A percentile compares a stretch with the other conserved stretches of the same genome.
These are phyloP conservation scores for Drosophila asahinai DNA, from an alignment of 1,140 invertebrate genomes.

Conservation along the genomic window DNA sequence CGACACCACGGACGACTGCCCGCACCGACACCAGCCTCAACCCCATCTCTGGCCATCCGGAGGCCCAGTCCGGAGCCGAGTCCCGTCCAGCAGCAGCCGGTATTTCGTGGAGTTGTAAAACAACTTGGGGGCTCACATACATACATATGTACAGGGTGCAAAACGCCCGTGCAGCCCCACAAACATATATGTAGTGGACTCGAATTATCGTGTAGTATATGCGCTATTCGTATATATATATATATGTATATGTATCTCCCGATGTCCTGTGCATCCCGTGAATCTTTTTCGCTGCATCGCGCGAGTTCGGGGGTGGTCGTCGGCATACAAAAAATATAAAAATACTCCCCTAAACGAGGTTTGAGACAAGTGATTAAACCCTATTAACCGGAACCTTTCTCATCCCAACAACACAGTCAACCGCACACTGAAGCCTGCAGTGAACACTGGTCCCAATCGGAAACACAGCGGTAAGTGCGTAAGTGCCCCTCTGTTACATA, in stretches of 20 bases:
- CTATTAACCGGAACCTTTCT: conserved; percentile 25
- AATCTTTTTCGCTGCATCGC: conserved; percentile 44
- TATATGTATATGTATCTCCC: conserved; percentile 33
- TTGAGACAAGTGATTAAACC: conserved; percentile 23
- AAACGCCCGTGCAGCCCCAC: conserved; percentile 24
- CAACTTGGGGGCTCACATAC: conserved; percentile 20
- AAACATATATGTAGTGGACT: conserved; percentile 13
- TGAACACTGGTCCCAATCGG: conserved; percentile 15
- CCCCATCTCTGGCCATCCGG: conserved; percentile 17
- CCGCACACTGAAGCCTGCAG: conserved; percentile 14
- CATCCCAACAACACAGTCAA: conserved; percentile 22
- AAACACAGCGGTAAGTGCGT: conserved; percentile 21
- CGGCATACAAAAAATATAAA: conserved; percentile 13
- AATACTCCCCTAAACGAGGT: conserved; percentile 13
- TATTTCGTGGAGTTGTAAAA: conserved; percentile 54
- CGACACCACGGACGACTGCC: conserved; percentile 31
- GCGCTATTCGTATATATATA: background rate
- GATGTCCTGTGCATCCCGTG: conserved; percentile 66
- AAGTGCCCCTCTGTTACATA: background rate
- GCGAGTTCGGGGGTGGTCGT: conserved; percentile 11
- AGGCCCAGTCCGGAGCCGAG: conserved; percentile 22
- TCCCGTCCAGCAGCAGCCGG: conserved; percentile 54
- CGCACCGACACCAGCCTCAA: conserved; percentile 49
- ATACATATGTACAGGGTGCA: conserved; percentile 31
- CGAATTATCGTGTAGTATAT: conserved; percentile 18